Percentiles rank a stretch among this genome's conserved stretches.
Evolutionary conservation across 2,113 vertebrate genomes (phyloP).

Genomic region (Grammomys surdaster): DNA sequence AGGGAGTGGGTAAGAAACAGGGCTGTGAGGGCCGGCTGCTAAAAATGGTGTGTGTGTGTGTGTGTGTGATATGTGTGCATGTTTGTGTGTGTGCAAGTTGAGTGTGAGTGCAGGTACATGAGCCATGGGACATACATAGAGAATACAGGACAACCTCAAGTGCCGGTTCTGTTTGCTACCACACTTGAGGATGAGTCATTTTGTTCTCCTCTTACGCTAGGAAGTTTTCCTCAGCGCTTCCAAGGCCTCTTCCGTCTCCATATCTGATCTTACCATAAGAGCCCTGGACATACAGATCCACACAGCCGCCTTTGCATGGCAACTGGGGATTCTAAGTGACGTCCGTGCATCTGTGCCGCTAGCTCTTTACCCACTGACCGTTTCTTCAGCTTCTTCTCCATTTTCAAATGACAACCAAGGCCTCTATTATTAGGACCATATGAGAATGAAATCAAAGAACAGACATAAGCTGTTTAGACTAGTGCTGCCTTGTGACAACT

Average conservation of each 20-base stretch:
- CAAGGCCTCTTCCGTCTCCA: background rate
- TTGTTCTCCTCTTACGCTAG: background rate
- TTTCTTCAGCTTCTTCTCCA: background rate
- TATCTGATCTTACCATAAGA: background rate
- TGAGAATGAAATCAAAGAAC: background rate
- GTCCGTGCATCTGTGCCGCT: rapidly evolving
- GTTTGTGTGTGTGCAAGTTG: background rate
- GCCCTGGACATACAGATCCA: too few relatives aligned
- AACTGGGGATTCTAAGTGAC: background rate
- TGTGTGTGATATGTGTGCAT: background rate
- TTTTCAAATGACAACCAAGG: background rate
- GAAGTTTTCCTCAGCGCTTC: background rate
- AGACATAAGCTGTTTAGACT: background rate
- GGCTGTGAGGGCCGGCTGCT: too few relatives aligned
- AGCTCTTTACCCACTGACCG: background rate
- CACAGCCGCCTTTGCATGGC: too few relatives aligned
- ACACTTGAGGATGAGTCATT: too few relatives aligned
- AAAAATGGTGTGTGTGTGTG: background rate
- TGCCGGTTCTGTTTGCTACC: background rate
- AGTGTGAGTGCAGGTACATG: background rate
- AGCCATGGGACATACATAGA: too few relatives aligned
- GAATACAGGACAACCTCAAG: too few relatives aligned
- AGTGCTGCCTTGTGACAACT: background rate
- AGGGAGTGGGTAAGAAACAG: too few relatives aligned
- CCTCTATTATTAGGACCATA: background rate